Evolutionary conservation across 2,888 invertebrate genomes (phyloP).

Genomic region (Polydrusus pterygomalis): DNA sequence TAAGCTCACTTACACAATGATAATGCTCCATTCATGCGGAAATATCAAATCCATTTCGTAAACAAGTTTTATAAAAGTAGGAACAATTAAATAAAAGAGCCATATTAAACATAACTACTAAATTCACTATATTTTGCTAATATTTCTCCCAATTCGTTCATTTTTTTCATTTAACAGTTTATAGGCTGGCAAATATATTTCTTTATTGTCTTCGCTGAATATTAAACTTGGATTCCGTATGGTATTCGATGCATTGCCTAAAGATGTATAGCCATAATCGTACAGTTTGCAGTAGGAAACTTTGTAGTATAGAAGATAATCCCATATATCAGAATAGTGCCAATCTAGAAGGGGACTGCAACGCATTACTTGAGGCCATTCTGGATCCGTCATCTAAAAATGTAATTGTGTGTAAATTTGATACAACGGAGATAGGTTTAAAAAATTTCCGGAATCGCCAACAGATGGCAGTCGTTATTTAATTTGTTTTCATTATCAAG

Average conservation of each 20-base stretch:
- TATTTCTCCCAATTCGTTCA: slow-evolving; percentile 78
- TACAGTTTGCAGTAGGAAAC: slow-evolving; percentile 95
- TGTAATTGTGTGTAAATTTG: slow-evolving; percentile 29
- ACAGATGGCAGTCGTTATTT: too few species aligned
- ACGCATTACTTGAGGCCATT: slow-evolving; percentile 93
- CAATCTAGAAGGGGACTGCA: slow-evolving; percentile 94
- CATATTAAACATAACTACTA: not conserved
- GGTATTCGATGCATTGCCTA: slow-evolving; percentile 89
- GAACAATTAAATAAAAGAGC: not conserved
- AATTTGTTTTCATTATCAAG: too few species aligned
- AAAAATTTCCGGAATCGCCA: too few species aligned
- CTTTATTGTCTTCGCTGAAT: slow-evolving; percentile 69
- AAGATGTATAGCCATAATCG: slow-evolving; percentile 92
- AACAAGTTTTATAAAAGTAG: too few species aligned
- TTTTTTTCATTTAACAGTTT: slow-evolving; percentile 76
- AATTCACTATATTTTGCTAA: slow-evolving; percentile 47
- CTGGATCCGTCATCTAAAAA: slow-evolving; percentile 85
- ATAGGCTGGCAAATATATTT: slow-evolving; percentile 84
- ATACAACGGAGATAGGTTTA: too few species aligned
- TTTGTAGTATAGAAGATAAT: slow-evolving; percentile 83
- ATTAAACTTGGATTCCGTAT: slow-evolving; percentile 84
- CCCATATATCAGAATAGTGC: slow-evolving; percentile 94
- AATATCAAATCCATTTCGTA: too few species aligned
- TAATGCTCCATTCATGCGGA: too few species aligned
- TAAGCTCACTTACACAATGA: too few species aligned